These are phyloP conservation scores for Tiliqua scincoides DNA, from an alignment of 2,113 vertebrate species.

Conservation along the genomic window DNA sequence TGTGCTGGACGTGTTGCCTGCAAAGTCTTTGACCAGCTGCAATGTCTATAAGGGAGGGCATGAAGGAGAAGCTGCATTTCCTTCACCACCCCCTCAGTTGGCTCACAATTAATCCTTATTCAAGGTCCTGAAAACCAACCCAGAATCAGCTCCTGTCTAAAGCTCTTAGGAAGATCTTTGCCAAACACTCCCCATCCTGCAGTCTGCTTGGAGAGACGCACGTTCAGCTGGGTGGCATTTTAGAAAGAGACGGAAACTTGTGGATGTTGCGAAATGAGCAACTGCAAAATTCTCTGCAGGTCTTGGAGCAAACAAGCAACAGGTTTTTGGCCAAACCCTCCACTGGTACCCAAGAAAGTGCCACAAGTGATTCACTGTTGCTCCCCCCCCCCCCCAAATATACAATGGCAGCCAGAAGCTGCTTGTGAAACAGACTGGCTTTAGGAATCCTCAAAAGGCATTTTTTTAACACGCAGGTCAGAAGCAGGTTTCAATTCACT, in stretches of 20 bases:
- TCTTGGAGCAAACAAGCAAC: not conserved
- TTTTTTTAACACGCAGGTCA: not conserved
- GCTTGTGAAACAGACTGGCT: not conserved
- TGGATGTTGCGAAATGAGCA: not conserved
- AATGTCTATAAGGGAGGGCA: not conserved
- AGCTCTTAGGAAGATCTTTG: not conserved
- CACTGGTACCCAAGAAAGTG: no score
- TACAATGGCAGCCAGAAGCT: not conserved
- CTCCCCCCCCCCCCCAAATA: not conserved
- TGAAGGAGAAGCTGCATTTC: not conserved
- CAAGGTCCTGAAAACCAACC: constrained; percentile 10
- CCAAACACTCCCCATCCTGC: constrained; percentile 23
- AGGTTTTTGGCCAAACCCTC: not conserved
- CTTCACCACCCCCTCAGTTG: not conserved
- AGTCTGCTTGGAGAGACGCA: not conserved
- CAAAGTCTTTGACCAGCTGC: not conserved
- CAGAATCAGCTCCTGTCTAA: not conserved
- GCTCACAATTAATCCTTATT: not conserved
- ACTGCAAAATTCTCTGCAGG: not conserved
- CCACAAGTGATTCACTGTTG: not conserved
- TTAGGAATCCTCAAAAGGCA: not conserved
- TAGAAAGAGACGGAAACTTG: not conserved
- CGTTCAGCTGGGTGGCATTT: not conserved
- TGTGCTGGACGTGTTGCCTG: not conserved
- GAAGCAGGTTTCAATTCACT: not conserved